Base-by-base conservation (phyloP, 2,113 vertebrate species). In the Vicugna pacos region DNA sequence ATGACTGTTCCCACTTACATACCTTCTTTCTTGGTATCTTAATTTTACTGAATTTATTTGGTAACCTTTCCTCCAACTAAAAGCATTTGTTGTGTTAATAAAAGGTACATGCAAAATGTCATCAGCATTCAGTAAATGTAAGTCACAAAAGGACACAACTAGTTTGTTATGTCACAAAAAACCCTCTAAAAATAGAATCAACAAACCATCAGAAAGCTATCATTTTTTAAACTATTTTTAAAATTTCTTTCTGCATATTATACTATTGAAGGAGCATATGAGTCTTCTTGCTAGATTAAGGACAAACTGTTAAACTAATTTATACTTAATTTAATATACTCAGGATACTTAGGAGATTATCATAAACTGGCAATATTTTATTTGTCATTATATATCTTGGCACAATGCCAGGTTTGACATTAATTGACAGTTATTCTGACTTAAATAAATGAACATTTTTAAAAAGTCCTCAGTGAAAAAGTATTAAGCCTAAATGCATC, bases 311-410 rank as follows among this genome's bases (percentile, higher is more conserved):
- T 95, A 85, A 91, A 50, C 17, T 52, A 65, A 86, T 73, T 94
- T 76, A 58, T 50, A 86, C 82, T 92, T 89, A 79, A 77, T 62
- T 67, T 72, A 86, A 95, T 84, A 60, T 0, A 52, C 24, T 72
- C 9, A 65, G 26, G 12, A 42, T 52, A 54, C 24, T 50, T 91
- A 89, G 5, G 16, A 81, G 11, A 79, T 95, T 70, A 89, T 80
- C 8, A 79, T 58, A 85, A 84, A 86, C 4, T 81, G 24, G 4
- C 1, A 76, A 72, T 85, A 93, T 58, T 92, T 91, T 52, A 84
- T 91, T 86, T 95, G 50, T 96, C 26, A 32, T 87, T 93, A 65
- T 54, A n/a, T 73, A 22, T 75, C 26, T 84, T 93, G 58, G 72
- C 38, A 67, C 13, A 72, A 28, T 28, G 30, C 46, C 60, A 89